These are phyloP conservation scores for Nothocercus nigrocapillus DNA, from an alignment of 2,113 vertebrate genomes.

Conservation along the genomic window DNA sequence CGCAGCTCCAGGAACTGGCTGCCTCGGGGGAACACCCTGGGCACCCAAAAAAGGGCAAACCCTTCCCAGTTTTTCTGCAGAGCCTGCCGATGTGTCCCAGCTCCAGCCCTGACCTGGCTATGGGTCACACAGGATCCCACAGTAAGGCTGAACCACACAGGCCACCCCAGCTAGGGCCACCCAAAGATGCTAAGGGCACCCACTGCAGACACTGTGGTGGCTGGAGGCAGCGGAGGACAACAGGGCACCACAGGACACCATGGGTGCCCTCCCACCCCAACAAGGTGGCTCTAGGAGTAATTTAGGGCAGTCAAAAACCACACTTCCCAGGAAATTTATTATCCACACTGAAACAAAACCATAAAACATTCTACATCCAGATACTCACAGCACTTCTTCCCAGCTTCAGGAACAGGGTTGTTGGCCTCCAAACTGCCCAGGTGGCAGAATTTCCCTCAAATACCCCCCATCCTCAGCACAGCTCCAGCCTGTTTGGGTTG, in stretches of 20 bases:
- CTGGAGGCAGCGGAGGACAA: not conserved
- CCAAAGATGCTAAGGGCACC: not conserved
- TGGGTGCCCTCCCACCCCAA: not conserved
- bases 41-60: not conserved
- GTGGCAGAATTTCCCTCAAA: constrained; percentile 20
- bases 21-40: rapidly evolving
- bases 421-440: not conserved
- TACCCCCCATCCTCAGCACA: not conserved
- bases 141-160: not conserved
- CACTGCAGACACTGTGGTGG: not conserved
- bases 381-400: not conserved
- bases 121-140: not conserved
- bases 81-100: not conserved
- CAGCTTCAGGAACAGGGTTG: not conserved
- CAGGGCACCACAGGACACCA: not conserved
- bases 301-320: not conserved
- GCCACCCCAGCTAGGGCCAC: not conserved
- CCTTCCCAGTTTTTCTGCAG: rapidly evolving
- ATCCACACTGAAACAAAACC: not conserved
- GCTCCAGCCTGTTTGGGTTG: not conserved
- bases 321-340: not conserved
- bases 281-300: not conserved
- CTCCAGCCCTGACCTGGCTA: not conserved
- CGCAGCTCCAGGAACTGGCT: not conserved
- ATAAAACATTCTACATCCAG: not conserved